A percentile compares a stretch with the other conserved stretches of the same genome.
phyloP scores from a whole-genome alignment of 2,888 invertebrate species.

The Acronicta leporina region DNA sequence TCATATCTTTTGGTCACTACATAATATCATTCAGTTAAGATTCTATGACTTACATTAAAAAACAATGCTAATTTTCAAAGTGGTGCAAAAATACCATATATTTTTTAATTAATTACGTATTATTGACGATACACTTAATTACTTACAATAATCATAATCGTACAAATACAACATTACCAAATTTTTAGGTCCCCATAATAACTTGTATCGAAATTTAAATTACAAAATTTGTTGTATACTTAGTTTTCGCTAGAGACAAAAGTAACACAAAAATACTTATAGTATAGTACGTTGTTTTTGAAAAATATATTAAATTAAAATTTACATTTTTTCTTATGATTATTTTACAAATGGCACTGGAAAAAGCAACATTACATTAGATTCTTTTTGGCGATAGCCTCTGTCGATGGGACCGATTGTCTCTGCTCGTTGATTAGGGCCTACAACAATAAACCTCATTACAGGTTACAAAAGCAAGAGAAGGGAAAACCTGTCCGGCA shows the following conservation, averaged over 20 bases:
- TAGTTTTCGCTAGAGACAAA: constrained; percentile 32
- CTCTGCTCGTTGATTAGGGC: not conserved
- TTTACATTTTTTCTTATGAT: constrained; percentile 50
- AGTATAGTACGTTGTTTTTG: not conserved
- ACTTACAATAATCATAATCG: constrained; percentile 21
- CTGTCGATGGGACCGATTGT: not conserved
- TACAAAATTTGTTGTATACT: constrained; percentile 38
- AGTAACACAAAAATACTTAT: constrained; percentile 34
- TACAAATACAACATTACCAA: constrained; percentile 45
- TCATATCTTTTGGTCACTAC: not conserved
- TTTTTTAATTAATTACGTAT: constrained; percentile 46
- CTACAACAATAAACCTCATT: no score
- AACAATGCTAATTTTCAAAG: constrained; percentile 25
- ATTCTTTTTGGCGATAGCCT: constrained; percentile 19
- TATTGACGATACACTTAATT: constrained; percentile 31
- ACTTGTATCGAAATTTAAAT: constrained; percentile 30
- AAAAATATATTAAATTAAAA: constrained; percentile 51
- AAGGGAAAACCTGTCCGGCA: no score
- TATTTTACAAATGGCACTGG: constrained; percentile 67
- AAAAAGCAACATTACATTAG: constrained; percentile 52
- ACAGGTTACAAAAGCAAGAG: no score
- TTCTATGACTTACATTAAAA: constrained; percentile 22
- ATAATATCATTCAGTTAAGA: constrained; percentile 17
- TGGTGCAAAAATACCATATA: constrained; percentile 46
- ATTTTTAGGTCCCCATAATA: constrained; percentile 57